phyloP scores from a whole-genome alignment of 2,888 invertebrate species.

The Zaprionus lineosus region DNA sequence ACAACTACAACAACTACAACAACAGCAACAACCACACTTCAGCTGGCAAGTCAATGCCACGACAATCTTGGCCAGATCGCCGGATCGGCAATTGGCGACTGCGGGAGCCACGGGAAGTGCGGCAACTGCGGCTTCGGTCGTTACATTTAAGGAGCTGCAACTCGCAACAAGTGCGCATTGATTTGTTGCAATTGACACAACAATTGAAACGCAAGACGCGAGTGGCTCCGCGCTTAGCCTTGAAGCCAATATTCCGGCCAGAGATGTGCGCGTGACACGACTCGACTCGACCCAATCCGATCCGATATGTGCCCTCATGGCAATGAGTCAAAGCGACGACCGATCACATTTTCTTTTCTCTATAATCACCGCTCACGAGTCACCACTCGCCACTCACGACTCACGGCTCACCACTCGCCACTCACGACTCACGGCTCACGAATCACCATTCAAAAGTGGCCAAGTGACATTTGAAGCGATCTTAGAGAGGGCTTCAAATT shows the following conservation, averaged over 20 bases:
- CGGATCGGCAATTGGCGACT: conserved; percentile 19
- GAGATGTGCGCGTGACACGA: conserved; percentile 1
- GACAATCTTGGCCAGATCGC: conserved; percentile 40
- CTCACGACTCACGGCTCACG: too few species aligned
- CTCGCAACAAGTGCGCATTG: conserved; percentile 49
- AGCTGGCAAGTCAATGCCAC: conserved; percentile 40
- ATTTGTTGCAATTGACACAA: conserved; percentile 73
- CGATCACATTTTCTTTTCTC: too few species aligned
- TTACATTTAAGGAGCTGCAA: conserved; percentile 64
- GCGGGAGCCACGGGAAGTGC: too few species aligned
- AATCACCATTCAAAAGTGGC: too few species aligned
- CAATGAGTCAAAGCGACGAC: too few species aligned
- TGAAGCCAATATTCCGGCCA: conserved; percentile 59
- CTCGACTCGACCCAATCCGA: too few species aligned
- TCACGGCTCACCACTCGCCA: too few species aligned
- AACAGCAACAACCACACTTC: conserved; percentile 7
- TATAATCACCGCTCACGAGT: too few species aligned
- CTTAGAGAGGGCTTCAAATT: conserved; percentile 7
- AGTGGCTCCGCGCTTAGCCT: conserved; percentile 59
- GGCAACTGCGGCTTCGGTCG: too few species aligned
- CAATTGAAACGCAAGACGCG: conserved; percentile 61
- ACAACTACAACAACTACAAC: not conserved
- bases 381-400: too few species aligned
- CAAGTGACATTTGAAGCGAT: conserved; percentile 18
- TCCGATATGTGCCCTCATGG: too few species aligned